Evolutionary conservation across 1,140 invertebrate species (phyloP).

Genomic region (Drosophila murphyi): DNA sequence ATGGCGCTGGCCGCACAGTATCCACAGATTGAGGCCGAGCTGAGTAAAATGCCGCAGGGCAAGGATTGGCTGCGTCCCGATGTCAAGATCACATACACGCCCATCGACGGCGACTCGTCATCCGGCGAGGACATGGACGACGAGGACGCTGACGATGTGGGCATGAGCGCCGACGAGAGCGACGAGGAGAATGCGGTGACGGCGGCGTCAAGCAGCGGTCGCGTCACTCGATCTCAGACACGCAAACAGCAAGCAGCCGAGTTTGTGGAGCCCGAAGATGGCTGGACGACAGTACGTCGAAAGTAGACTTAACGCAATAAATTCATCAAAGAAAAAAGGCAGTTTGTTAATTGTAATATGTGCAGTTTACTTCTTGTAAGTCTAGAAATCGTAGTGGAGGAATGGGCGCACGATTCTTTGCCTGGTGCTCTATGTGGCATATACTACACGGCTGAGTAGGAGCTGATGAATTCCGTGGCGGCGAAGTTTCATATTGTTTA

Average conservation of each 20-base stretch:
- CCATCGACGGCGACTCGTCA: constrained; percentile 80
- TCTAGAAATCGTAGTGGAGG: constrained; percentile 71
- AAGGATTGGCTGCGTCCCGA: constrained; percentile 83
- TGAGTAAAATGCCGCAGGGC: constrained; percentile 80
- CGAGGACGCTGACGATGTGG: constrained; percentile 51
- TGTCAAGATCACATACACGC: constrained; percentile 75
- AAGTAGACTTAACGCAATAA: constrained; percentile 73
- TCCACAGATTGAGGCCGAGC: constrained; percentile 78
- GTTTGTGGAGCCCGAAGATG: constrained; percentile 86
- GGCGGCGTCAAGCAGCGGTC: constrained; percentile 32
- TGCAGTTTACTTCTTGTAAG: constrained; percentile 72
- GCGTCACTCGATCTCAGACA: constrained; percentile 72
- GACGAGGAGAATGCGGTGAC: constrained; percentile 77
- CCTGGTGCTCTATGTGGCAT: constrained; percentile 50
- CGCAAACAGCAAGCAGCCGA: constrained; percentile 80
- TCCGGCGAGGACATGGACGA: constrained; percentile 85
- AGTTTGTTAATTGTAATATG: constrained; percentile 68
- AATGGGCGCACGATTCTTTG: constrained; percentile 57
- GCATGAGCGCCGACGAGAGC: constrained; percentile 60
- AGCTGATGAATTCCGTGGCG: not conserved
- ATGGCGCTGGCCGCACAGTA: constrained; percentile 83
- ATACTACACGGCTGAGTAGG: constrained; percentile 42
- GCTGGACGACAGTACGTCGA: constrained; percentile 87
- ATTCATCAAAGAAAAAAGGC: not conserved
- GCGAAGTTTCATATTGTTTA: not conserved